Base-by-base conservation (phyloP, 2,113 vertebrate species). In the Gallinago media region DNA sequence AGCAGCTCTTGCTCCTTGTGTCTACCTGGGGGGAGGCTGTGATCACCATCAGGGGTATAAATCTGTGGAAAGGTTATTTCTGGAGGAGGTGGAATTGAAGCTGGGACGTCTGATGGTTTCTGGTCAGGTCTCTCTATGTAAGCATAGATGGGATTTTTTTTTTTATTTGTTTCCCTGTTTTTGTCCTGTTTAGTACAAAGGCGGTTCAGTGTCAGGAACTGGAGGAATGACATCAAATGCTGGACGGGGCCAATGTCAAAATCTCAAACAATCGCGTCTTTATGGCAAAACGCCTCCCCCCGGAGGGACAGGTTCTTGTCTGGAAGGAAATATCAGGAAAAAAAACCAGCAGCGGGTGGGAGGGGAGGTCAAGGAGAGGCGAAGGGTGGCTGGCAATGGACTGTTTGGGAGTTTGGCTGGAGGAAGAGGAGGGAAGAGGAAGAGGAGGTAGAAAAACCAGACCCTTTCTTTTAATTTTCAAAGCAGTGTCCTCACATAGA, bases 181-280 rank as follows among this genome's bases (percentile, higher is more conserved):
- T 96, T 77, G 80, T 78, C 62, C 66, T 44, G 42, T 72, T 59
- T 32, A 26, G 49, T 15, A 91, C 73, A 94, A 89, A 91, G 74
- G 54, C 20, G 1, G 21, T 27, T 93, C 85, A 89, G 79, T 90
- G 65, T 26, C 81, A 58, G 74, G 55, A 49, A 52, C 18, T 68
- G 83, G 86, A 93, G 72, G 82, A 77, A 86, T 74, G 68, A 94
- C 88, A 89, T 94, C 68, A 93, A 90, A 44, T 58, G 32, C 67
- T 88, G 38, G 79, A 50, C 47, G 5, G 26, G 63, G 88, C 90
- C 82, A 75, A 3, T 23, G 5, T 32, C 61, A 74, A 54, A 82
- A 83, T 31, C 68, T 78, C 56, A 63, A n/a, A 96, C 79, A 91
- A 70, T 88, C 0, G 1, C 26, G 49, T 54, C 91, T 94, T 96